These are phyloP conservation scores for Callinectes sapidus DNA, from an alignment of 2,888 invertebrate genomes.

Conservation along the genomic window DNA sequence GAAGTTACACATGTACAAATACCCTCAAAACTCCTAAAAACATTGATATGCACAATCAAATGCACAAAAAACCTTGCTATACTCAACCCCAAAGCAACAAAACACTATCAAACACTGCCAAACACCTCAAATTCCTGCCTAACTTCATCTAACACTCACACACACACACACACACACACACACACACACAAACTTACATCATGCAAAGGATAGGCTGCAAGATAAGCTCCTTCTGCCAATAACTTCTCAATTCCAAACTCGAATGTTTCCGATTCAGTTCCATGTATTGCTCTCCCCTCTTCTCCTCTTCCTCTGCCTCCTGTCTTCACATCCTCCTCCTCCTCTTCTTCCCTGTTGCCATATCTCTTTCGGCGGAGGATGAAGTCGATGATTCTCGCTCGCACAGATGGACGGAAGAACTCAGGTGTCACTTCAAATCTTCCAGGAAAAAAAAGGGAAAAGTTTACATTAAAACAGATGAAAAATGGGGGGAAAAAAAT, in stretches of 20 bases:
- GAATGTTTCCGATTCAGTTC: slow-evolving; percentile 76
- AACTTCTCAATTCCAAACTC: slow-evolving; percentile 89
- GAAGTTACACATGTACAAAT: too few species aligned
- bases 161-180: background rate
- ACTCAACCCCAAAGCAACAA: background rate
- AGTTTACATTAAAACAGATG: background rate
- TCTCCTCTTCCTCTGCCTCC: background rate
- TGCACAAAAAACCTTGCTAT: background rate
- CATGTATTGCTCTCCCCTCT: background rate
- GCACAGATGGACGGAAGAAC: slow-evolving; percentile 90
- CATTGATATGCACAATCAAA: too few species aligned
- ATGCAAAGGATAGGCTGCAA: slow-evolving; percentile 90
- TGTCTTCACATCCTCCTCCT: background rate
- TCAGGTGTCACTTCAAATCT: slow-evolving; percentile 89
- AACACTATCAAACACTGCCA: background rate
- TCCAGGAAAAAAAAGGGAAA: slow-evolving; percentile 73
- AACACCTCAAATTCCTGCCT: background rate
- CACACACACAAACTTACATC: slow-evolving; percentile 81
- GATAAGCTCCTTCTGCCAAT: slow-evolving; percentile 84
- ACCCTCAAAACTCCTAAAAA: too few species aligned
- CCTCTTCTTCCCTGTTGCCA: slow-evolving; percentile 79
- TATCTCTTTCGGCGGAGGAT: slow-evolving; percentile 92
- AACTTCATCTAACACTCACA: background rate
- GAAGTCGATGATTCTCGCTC: slow-evolving; percentile 93
- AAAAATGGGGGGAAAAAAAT: too few species aligned